phyloP scores from a whole-genome alignment of 2,797 vertebrate genomes.

The Sternotherus odoratus region DNA sequence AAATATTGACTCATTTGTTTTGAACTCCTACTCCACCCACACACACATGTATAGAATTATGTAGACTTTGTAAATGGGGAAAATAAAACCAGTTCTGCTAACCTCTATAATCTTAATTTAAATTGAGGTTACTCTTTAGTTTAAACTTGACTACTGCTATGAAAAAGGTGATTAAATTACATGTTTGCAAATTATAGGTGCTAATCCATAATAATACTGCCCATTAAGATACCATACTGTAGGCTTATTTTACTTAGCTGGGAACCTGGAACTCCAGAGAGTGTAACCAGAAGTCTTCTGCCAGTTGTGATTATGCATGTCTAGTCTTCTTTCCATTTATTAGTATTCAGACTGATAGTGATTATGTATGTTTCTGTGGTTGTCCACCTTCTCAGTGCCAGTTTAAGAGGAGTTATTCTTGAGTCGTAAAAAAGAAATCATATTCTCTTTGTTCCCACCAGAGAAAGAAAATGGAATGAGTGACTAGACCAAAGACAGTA shows the following conservation, averaged over 20 bases:
- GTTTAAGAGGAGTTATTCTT: not conserved
- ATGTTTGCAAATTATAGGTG: not conserved
- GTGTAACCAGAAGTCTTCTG: not conserved
- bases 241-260: not conserved
- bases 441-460: not conserved
- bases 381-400: not conserved
- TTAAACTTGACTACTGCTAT: not conserved
- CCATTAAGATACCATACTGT: not conserved
- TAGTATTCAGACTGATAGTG: not conserved
- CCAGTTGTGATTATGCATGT: not conserved
- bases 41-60: conserved; percentile 71
- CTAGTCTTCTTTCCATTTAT: not conserved
- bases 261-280: not conserved
- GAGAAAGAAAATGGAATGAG: not conserved
- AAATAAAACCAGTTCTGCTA: conserved; percentile 63
- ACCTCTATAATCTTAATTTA: not conserved
- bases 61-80: conserved; percentile 69
- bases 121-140: not conserved
- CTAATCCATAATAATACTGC: not conserved
- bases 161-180: not conserved
- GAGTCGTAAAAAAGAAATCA: not conserved
- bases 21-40: conserved; percentile 74
- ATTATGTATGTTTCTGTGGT: not conserved
- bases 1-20: conserved; percentile 79
- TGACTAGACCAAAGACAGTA: not conserved